phyloP scores from a whole-genome alignment of 1,140 invertebrate genomes.

The Halyomorpha halys region DNA sequence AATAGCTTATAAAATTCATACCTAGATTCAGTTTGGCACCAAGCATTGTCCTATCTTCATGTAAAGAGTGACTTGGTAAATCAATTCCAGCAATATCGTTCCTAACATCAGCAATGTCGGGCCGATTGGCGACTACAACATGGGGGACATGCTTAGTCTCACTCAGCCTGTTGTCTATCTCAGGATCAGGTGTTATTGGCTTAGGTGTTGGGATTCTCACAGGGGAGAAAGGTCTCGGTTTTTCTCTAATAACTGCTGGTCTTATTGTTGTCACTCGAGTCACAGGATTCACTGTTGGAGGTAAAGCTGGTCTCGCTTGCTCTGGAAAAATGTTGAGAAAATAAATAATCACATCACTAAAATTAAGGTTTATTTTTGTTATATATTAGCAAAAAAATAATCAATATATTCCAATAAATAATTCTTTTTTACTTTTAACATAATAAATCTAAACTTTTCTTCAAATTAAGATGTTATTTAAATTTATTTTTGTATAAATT shows the following conservation, averaged over 20 bases:
- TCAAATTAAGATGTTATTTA: conserved; percentile 18
- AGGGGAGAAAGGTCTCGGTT: conserved; percentile 32
- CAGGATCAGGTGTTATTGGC: conserved; percentile 25
- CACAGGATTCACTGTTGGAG: neutral
- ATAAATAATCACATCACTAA: neutral
- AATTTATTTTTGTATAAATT: too few relatives aligned
- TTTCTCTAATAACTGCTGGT: conserved; percentile 32
- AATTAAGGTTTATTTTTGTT: too few relatives aligned
- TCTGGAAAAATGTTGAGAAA: neutral
- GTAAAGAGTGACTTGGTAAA: conserved; percentile 51
- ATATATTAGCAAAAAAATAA: too few relatives aligned
- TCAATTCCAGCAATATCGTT: conserved; percentile 43
- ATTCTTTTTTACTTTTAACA: too few relatives aligned
- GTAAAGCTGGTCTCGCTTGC: neutral
- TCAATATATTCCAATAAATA: too few relatives aligned
- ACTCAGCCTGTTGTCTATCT: conserved; percentile 30
- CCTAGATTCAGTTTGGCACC: conserved; percentile 68
- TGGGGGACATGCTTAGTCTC: conserved; percentile 24
- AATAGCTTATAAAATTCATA: conserved; percentile 27
- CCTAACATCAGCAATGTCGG: conserved; percentile 43
- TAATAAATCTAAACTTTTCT: too few relatives aligned
- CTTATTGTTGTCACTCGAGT: conserved; percentile 34
- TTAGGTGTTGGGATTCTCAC: conserved; percentile 20
- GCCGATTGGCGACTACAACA: conserved; percentile 50
- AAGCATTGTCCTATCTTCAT: conserved; percentile 49